These are phyloP conservation scores for Lissonota sp. DNA, from an alignment of 2,888 invertebrate genomes.

Conservation along the genomic window DNA sequence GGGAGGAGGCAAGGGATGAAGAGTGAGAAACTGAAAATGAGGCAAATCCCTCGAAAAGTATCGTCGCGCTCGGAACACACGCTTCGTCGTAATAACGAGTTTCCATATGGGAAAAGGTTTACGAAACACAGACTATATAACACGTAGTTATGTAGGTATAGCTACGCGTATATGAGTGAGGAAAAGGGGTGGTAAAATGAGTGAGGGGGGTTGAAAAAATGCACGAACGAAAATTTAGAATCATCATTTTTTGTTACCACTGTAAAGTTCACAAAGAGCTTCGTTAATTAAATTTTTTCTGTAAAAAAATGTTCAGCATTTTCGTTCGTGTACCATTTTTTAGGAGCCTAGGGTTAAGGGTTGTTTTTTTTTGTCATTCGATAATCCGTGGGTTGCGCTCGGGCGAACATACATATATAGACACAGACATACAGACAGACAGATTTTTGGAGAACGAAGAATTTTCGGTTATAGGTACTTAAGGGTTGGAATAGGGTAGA, in stretches of 20 bases:
- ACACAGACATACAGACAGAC: conserved; percentile 56
- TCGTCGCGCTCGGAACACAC: conserved; percentile 58
- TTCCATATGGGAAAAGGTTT: conserved; percentile 33
- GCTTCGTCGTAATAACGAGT: conserved; percentile 55
- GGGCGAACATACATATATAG: conserved; percentile 59
- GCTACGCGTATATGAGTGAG: conserved; percentile 39
- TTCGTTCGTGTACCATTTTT: conserved; percentile 23
- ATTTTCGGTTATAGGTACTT: background rate
- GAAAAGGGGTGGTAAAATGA: background rate
- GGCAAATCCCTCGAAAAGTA: conserved; percentile 60
- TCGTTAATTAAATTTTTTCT: background rate
- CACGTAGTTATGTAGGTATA: conserved; percentile 41
- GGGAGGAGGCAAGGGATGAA: background rate
- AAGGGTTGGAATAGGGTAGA: background rate
- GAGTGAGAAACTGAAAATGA: conserved; percentile 42
- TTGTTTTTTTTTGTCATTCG: conserved; percentile 26
- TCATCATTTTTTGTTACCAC: background rate
- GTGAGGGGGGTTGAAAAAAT: background rate
- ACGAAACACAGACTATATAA: conserved; percentile 53
- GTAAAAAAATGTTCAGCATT: background rate
- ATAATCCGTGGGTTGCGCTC: conserved; percentile 54
- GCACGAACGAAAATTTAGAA: conserved; percentile 26
- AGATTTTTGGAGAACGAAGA: conserved; percentile 27
- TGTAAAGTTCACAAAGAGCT: background rate
- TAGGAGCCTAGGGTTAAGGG: background rate